phyloP scores from a whole-genome alignment of 2,888 invertebrate species.

The Tipula lateralis region DNA sequence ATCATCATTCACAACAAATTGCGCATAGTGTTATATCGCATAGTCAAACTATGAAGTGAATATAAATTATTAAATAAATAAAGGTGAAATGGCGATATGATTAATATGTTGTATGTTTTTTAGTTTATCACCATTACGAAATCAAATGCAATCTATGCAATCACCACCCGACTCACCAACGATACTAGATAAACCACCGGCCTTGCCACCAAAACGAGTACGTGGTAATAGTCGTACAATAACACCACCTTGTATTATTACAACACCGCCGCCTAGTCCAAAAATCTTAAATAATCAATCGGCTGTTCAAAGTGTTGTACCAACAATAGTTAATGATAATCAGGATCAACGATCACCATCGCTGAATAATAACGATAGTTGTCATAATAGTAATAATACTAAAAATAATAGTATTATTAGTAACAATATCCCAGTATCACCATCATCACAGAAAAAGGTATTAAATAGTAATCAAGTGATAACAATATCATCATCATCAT shows the following conservation, averaged over 20 bases:
- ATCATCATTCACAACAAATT: slow-evolving; percentile 20
- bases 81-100: too few relatives aligned
- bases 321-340: slow-evolving; percentile 25
- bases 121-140: slow-evolving; percentile 36
- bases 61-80: neutral
- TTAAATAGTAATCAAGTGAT: neutral
- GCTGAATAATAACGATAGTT: neutral
- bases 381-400: neutral
- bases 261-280: slow-evolving; percentile 51
- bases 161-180: slow-evolving; percentile 36
- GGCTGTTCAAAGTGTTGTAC: neutral
- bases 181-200: slow-evolving; percentile 52
- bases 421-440: neutral
- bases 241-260: slow-evolving; percentile 46
- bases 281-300: slow-evolving; percentile 36
- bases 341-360: neutral
- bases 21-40: slow-evolving; percentile 46
- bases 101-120: slow-evolving; percentile 33
- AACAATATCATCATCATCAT: slow-evolving; percentile 26
- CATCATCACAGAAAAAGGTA: slow-evolving; percentile 29
- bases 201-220: slow-evolving; percentile 56
- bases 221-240: slow-evolving; percentile 50
- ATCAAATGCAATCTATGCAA: slow-evolving; percentile 34
- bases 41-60: slow-evolving; percentile 49
- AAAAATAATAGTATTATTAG: slow-evolving; percentile 14